Evolutionary conservation across 2,888 invertebrate genomes (phyloP).

Genomic region (Drosophila quinaria): DNA sequence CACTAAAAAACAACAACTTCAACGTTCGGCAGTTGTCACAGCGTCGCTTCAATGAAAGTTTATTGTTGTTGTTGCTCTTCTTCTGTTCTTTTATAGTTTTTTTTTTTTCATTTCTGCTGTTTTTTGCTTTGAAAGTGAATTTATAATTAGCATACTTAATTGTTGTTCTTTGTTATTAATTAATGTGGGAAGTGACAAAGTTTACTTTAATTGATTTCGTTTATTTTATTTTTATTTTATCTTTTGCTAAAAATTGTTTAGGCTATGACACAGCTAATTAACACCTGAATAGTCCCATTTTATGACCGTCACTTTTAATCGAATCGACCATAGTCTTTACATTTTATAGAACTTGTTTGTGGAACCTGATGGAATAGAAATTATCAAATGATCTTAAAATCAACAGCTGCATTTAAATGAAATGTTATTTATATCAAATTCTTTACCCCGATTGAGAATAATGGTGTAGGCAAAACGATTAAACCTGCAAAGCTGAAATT

Average conservation of each 20-base stretch:
- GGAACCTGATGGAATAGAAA: background rate
- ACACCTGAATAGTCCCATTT: conserved; percentile 36
- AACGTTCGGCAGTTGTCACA: conserved; percentile 59
- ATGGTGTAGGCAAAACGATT: too few relatives aligned
- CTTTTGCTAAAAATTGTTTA: background rate
- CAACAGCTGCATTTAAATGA: conserved; percentile 10
- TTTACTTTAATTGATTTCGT: conserved; percentile 10
- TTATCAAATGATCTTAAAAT: conserved; percentile 2
- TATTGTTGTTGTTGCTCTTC: conserved; percentile 21
- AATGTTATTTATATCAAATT: background rate
- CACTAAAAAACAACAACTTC: background rate
- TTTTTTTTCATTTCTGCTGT: background rate
- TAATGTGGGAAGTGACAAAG: conserved; percentile 61
- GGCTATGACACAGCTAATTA: conserved; percentile 38
- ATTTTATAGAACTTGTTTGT: conserved; percentile 23
- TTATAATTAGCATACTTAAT: conserved; percentile 61
- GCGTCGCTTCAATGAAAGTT: conserved; percentile 67
- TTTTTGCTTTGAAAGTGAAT: conserved; percentile 69
- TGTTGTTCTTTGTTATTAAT: conserved; percentile 51
- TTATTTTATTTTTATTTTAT: conserved; percentile 1
- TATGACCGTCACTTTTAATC: conserved; percentile 4
- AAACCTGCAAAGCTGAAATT: too few relatives aligned
- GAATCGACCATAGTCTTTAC: background rate
- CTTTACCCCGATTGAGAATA: too few relatives aligned
- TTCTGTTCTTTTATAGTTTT: conserved; percentile 25